Conservation (phyloP, 2,797 vertebrate genomes). For the Potorous gilbertii region DNA sequence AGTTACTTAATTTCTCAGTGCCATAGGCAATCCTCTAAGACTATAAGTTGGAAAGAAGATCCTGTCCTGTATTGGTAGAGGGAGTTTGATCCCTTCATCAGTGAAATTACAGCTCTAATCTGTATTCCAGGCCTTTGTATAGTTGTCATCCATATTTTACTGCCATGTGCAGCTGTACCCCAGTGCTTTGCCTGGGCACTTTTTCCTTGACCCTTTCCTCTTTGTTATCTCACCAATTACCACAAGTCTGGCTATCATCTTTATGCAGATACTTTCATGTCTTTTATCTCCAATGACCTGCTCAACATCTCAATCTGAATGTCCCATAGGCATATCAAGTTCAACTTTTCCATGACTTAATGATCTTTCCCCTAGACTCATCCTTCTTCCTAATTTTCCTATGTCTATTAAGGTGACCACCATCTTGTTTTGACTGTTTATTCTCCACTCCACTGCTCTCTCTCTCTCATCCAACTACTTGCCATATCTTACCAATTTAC, state of each 20-base stretch:
- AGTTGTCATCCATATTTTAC: background rate
- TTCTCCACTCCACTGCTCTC: background rate
- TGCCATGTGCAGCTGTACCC: background rate
- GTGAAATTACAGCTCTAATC: background rate
- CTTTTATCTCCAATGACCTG: background rate
- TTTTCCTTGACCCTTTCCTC: background rate
- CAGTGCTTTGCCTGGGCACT: background rate
- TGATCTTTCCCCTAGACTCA: background rate
- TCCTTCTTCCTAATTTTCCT: background rate
- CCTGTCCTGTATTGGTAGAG: too few species aligned
- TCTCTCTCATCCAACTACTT: too few species aligned
- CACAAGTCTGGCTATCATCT: background rate
- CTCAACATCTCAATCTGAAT: background rate
- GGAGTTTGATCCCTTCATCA: background rate
- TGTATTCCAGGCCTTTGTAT: background rate
- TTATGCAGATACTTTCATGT: background rate
- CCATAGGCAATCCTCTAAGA: background rate
- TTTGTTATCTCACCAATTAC: background rate
- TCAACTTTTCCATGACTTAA: too few species aligned
- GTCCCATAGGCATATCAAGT: background rate
- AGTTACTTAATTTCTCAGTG: background rate
- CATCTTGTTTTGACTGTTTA: background rate
- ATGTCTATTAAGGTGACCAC: background rate
- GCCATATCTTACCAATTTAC: background rate
- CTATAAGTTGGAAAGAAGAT: background rate